Conservation (phyloP, 2,888 invertebrate genomes). For the Orchesella flavescens region DNA sequence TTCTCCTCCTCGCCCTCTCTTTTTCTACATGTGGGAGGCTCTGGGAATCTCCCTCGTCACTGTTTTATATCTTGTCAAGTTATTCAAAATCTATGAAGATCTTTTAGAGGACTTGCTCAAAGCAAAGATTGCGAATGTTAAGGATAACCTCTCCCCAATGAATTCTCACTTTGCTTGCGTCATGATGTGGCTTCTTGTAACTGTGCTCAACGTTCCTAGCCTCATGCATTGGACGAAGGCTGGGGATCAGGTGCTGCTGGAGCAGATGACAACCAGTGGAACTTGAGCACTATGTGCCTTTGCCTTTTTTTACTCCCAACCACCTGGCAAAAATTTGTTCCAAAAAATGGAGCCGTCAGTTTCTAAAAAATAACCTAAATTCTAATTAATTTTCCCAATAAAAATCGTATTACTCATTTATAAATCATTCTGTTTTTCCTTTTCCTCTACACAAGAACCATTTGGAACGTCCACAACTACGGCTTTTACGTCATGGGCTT, state of each 20-base stretch:
- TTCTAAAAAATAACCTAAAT: neutral
- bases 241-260: neutral
- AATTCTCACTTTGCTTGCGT: too few relatives aligned
- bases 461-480: constrained; percentile 69
- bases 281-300: constrained; percentile 67
- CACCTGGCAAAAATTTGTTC: constrained; percentile 82
- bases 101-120: constrained; percentile 81
- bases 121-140: constrained; percentile 66
- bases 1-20: constrained; percentile 79
- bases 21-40: constrained; percentile 84
- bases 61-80: constrained; percentile 81
- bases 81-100: constrained; percentile 84
- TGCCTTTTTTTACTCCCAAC: constrained; percentile 66
- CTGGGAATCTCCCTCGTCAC: constrained; percentile 81
- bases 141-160: constrained; percentile 62
- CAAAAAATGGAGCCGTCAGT: constrained; percentile 81
- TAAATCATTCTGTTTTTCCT: neutral
- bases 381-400: neutral
- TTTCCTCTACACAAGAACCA: constrained; percentile 40
- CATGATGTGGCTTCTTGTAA: too few relatives aligned
- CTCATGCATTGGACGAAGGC: constrained; percentile 81
- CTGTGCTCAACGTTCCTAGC: too few relatives aligned
- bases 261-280: constrained; percentile 63
- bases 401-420: neutral
- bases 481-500: constrained; percentile 65